phyloP scores from a whole-genome alignment of 2,888 invertebrate species.

The Drosophila austrosaltans region DNA sequence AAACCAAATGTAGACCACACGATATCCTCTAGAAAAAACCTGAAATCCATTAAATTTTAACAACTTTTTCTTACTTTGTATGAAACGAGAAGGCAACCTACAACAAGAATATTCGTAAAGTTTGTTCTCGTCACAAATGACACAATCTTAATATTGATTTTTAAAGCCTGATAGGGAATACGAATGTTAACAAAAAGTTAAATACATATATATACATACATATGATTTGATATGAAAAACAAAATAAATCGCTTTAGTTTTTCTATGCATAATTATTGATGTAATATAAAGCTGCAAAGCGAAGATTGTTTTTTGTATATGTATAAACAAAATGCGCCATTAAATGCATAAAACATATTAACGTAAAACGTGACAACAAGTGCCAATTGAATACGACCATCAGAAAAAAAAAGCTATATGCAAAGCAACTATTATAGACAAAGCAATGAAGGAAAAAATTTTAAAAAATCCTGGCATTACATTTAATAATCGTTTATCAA shows the following conservation, averaged over 20 bases:
- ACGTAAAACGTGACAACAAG: slow-evolving; percentile 42
- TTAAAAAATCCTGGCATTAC: too few relatives aligned
- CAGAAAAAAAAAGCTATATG: slow-evolving; percentile 48
- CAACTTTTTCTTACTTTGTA: too few relatives aligned
- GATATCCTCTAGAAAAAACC: background rate
- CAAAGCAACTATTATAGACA: slow-evolving; percentile 29
- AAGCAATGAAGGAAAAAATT: background rate
- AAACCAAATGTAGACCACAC: background rate
- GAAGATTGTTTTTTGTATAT: slow-evolving; percentile 32
- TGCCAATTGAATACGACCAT: slow-evolving; percentile 43
- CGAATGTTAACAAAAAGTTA: slow-evolving; percentile 28
- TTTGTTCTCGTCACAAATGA: too few relatives aligned
- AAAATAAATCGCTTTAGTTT: slow-evolving; percentile 58
- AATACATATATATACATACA: slow-evolving; percentile 12
- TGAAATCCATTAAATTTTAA: background rate
- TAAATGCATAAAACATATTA: slow-evolving; percentile 36
- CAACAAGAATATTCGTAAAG: too few relatives aligned
- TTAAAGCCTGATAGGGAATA: background rate
- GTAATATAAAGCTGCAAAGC: background rate
- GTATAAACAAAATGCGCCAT: slow-evolving; percentile 60
- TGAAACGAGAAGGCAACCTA: too few relatives aligned
- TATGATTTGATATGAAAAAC: slow-evolving; percentile 68
- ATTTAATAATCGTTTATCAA: too few relatives aligned
- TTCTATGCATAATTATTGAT: background rate
- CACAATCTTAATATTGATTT: too few relatives aligned